These are phyloP conservation scores for Elephantulus edwardii DNA, from an alignment of 2,113 vertebrate species.

Conservation along the genomic window DNA sequence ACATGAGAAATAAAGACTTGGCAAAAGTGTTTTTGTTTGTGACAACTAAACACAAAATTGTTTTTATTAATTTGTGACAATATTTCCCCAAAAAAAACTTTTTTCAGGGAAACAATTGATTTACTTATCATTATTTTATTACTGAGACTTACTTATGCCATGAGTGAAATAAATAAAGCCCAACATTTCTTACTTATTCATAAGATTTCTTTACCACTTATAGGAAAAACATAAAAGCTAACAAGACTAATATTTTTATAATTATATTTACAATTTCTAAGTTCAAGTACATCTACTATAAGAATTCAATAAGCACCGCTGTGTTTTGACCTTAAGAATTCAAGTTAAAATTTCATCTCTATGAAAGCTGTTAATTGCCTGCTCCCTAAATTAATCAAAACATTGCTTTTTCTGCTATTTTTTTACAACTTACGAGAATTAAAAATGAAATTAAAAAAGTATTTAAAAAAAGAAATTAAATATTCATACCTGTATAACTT, in stretches of 20 bases:
- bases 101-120: neutral
- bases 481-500: slow-evolving; percentile 84
- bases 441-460: neutral
- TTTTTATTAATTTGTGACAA: too few relatives aligned
- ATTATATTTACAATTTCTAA: slow-evolving; percentile 25
- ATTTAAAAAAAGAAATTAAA: neutral
- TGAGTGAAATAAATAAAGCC: slow-evolving; percentile 1
- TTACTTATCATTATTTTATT: neutral
- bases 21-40: neutral
- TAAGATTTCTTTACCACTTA: slow-evolving; percentile 26
- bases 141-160: neutral
- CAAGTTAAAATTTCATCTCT: neutral
- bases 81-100: neutral
- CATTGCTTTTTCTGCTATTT: neutral
- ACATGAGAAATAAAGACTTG: neutral
- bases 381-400: slow-evolving; percentile 10
- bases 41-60: neutral
- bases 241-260: neutral
- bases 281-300: neutral
- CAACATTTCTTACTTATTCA: neutral
- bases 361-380: neutral
- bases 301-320: neutral
- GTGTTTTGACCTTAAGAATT: slow-evolving; percentile 26
- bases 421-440: neutral
- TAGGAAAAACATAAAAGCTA: neutral